Evolutionary conservation across 2,888 invertebrate genomes (phyloP).

Genomic region (Netelia melanura): DNA sequence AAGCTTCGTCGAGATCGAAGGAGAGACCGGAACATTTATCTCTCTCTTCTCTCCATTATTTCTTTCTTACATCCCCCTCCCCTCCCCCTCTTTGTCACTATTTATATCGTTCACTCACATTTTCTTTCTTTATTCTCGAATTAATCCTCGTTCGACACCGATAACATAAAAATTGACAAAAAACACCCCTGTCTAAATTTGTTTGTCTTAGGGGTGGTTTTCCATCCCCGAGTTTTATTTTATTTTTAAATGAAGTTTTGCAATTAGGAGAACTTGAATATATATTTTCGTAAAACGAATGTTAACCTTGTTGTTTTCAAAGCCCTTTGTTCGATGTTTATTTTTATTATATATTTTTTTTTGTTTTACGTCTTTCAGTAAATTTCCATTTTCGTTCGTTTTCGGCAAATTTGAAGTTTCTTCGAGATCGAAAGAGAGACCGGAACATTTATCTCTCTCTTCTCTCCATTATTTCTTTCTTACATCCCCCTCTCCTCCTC

Average conservation of each 20-base stretch:
- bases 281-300: no score
- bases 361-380: no score
- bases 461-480: not conserved
- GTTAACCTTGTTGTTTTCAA: not conserved
- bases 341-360: no score
- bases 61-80: not conserved
- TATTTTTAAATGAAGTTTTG: no score
- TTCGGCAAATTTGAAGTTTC: conserved; percentile 11
- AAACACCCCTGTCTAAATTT: no score
- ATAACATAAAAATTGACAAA: no score
- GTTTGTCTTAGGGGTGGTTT: no score
- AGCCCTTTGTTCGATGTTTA: no score
- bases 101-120: not conserved
- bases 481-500: not conserved
- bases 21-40: conserved; percentile 1
- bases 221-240: no score
- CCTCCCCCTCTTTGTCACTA: not conserved
- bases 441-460: conserved; percentile 7
- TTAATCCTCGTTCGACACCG: no score
- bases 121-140: not conserved
- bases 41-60: not conserved
- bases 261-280: no score
- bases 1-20: not conserved
- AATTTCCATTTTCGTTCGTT: not conserved
- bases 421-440: not conserved